phyloP scores from a whole-genome alignment of 1,140 invertebrate genomes.

The Cydia amplana region DNA sequence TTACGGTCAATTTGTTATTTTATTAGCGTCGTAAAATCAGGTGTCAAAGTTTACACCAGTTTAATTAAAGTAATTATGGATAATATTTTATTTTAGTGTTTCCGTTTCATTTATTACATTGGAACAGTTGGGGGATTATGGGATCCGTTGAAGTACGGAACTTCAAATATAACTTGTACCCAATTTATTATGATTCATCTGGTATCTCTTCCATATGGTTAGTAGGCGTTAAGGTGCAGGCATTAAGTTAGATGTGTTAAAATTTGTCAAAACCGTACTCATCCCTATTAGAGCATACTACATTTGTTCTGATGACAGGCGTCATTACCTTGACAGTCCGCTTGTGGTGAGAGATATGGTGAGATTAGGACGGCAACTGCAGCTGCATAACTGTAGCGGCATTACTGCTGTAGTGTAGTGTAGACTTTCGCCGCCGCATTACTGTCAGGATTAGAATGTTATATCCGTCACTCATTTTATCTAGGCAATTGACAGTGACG shows the following conservation, averaged over 20 bases:
- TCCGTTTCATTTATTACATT: slow-evolving; percentile 22
- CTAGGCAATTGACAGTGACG: no score
- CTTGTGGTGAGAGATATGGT: slow-evolving; percentile 18
- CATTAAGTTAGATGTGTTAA: slow-evolving; percentile 38
- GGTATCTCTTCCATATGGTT: slow-evolving; percentile 43
- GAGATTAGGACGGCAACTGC: no score
- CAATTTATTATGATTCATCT: neutral
- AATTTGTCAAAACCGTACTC: slow-evolving; percentile 59
- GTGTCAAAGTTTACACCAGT: slow-evolving; percentile 50
- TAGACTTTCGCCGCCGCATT: no score
- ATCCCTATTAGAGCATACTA: slow-evolving; percentile 48
- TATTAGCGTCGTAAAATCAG: slow-evolving; percentile 53
- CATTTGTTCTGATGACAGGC: slow-evolving; percentile 55
- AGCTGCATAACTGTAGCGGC: no score
- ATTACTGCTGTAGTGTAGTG: no score
- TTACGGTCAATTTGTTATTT: slow-evolving; percentile 52
- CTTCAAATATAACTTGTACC: neutral
- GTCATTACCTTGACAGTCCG: slow-evolving; percentile 49
- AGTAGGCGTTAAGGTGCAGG: slow-evolving; percentile 35
- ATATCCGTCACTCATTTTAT: no score
- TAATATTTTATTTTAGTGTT: slow-evolving; percentile 12
- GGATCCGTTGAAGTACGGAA: neutral
- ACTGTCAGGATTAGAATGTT: no score
- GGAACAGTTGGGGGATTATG: neutral
- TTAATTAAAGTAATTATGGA: slow-evolving; percentile 31